Conservation (phyloP, 2,797 vertebrate species). For the Sebastes iracundus region DNA sequence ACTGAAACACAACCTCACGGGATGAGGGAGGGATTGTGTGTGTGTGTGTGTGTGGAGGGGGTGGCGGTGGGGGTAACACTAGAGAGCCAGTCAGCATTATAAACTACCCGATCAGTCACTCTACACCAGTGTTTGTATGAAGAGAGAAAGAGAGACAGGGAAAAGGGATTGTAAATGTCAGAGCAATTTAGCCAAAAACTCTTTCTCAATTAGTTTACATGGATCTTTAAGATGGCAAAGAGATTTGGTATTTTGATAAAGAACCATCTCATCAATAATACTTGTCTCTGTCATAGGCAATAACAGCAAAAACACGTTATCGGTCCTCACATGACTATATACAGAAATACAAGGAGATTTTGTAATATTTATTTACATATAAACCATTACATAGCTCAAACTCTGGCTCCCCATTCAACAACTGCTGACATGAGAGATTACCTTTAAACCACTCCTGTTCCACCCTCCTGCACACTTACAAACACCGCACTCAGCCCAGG, state of each 20-base stretch:
- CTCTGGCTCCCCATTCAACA: constrained; percentile 40
- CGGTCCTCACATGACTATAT: constrained; percentile 1
- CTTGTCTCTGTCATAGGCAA: constrained; percentile 22
- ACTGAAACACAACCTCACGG: constrained; percentile 68
- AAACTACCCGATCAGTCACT: constrained; percentile 65
- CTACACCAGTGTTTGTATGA: constrained; percentile 53
- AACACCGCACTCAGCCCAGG: constrained; percentile 27
- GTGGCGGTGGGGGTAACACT: background rate
- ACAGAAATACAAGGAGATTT: constrained; percentile 5
- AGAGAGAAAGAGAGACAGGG: constrained; percentile 10
- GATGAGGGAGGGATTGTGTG: constrained; percentile 30
- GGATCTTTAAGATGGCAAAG: constrained; percentile 16
- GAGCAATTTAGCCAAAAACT: constrained; percentile 11
- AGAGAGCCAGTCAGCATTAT: constrained; percentile 63
- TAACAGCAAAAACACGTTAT: background rate
- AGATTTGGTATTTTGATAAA: constrained; percentile 30
- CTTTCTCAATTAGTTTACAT: constrained; percentile 53
- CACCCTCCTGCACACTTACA: constrained; percentile 18
- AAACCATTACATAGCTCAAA: constrained; percentile 52
- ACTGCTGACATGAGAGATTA: constrained; percentile 54
- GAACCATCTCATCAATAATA: constrained; percentile 50
- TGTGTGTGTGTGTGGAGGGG: background rate
- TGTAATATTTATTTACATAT: constrained; percentile 52
- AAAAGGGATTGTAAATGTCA: constrained; percentile 28
- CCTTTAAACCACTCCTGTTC: constrained; percentile 27